phyloP scores from a whole-genome alignment of 2,888 invertebrate species.

The Nemoura dubitans region DNA sequence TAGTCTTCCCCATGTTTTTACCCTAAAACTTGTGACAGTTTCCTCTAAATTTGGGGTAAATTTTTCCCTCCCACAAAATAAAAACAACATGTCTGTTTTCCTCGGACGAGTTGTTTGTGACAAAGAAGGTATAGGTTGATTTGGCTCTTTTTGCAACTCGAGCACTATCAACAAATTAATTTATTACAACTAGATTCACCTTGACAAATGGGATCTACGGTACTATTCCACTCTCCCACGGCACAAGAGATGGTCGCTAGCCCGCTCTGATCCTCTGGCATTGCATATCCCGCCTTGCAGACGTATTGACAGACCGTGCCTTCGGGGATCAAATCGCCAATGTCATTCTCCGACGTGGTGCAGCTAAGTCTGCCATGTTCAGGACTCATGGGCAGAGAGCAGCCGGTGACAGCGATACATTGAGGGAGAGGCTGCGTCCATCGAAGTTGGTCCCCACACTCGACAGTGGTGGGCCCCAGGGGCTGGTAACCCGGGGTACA shows the following conservation, averaged over 20 bases:
- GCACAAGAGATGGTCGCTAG: constrained; percentile 43
- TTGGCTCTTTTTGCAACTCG: too few relatives aligned
- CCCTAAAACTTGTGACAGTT: too few relatives aligned
- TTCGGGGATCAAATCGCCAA: constrained; percentile 45
- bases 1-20: too few relatives aligned
- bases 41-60: too few relatives aligned
- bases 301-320: constrained; percentile 47
- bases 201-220: constrained; percentile 45
- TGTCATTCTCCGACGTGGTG: constrained; percentile 20
- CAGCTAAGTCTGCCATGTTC: constrained; percentile 46
- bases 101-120: too few relatives aligned
- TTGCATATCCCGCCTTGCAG: constrained; percentile 45
- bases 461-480: constrained; percentile 42
- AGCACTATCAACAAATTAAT: neutral
- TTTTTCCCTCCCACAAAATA: too few relatives aligned
- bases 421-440: constrained; percentile 48
- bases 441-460: constrained; percentile 46
- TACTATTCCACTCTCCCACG: constrained; percentile 49
- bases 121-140: too few relatives aligned
- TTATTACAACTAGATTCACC: neutral
- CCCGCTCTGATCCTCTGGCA: constrained; percentile 43
- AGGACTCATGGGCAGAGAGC: constrained; percentile 49
- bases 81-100: too few relatives aligned
- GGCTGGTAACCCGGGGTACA: constrained; percentile 54
- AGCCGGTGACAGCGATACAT: constrained; percentile 44